Percentiles rank a stretch among this genome's conserved stretches.
Conservation (phyloP, 2,113 vertebrate genomes). For the Stictonetta naevosa region DNA sequence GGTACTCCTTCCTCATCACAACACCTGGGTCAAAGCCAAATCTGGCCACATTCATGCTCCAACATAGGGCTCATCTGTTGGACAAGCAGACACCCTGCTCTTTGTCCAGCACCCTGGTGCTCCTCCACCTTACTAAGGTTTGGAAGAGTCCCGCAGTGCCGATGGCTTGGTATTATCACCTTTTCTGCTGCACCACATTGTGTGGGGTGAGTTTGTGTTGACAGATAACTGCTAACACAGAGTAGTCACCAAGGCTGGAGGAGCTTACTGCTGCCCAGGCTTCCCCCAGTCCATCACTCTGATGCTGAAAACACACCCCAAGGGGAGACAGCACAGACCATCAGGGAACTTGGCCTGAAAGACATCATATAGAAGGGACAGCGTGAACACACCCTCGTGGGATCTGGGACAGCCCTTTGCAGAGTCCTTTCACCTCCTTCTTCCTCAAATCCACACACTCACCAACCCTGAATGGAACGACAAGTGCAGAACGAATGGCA, state of each 20-base stretch:
- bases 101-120: neutral
- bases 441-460: neutral
- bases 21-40: neutral
- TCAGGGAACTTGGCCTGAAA: neutral
- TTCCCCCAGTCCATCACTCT: neutral
- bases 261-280: neutral
- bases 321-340: neutral
- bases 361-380: neutral
- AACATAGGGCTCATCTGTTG: fast-evolving
- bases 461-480: neutral
- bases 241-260: neutral
- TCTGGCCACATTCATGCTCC: neutral
- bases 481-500: neutral
- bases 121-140: neutral
- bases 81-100: neutral
- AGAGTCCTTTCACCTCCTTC: neutral
- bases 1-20: neutral
- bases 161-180: fast-evolving
- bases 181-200: fast-evolving
- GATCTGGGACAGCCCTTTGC: neutral
- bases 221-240: neutral
- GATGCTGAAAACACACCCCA: fast-evolving
- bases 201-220: neutral
- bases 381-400: neutral
- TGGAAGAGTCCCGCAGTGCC: neutral